phyloP scores from a whole-genome alignment of 2,888 invertebrate genomes.

The Girardia tigrina region DNA sequence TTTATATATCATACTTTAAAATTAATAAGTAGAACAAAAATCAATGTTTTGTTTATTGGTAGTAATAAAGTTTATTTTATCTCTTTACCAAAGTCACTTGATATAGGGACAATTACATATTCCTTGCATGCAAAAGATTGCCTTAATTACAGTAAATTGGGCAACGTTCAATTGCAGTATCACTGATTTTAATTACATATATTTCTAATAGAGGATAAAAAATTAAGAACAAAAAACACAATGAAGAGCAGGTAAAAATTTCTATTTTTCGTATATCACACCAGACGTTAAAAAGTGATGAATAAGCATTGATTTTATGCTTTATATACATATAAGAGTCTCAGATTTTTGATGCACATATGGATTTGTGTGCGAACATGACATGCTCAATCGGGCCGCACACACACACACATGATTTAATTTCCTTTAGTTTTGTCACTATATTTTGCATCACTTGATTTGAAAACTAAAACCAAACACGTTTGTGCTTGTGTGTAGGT shows the following conservation, averaged over 20 bases:
- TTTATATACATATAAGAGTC: background rate
- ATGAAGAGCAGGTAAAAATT: conserved; percentile 4
- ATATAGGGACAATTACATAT: conserved; percentile 6
- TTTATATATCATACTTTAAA: background rate
- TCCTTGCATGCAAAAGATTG: background rate
- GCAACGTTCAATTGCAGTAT: background rate
- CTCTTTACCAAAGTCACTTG: conserved; percentile 16
- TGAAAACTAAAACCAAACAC: background rate
- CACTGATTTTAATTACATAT: background rate
- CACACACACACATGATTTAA: background rate
- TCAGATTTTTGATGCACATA: conserved; percentile 6
- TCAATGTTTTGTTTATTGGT: background rate
- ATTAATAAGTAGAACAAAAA: conserved; percentile 9
- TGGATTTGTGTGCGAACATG: background rate
- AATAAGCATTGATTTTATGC: conserved; percentile 23
- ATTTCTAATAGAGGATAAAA: background rate
- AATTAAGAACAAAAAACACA: background rate
- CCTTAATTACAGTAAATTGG: conserved; percentile 20
- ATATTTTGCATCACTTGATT: background rate
- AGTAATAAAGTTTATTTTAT: conserved; percentile 5
- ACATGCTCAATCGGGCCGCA: background rate
- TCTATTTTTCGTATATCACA: background rate
- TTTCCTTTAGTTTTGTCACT: conserved; percentile 11
- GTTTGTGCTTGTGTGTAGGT: conserved; percentile 13
- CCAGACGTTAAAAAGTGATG: conserved; percentile 16